Conservation (phyloP, 2,797 vertebrate species). For the Acestrorhynchus altus region DNA sequence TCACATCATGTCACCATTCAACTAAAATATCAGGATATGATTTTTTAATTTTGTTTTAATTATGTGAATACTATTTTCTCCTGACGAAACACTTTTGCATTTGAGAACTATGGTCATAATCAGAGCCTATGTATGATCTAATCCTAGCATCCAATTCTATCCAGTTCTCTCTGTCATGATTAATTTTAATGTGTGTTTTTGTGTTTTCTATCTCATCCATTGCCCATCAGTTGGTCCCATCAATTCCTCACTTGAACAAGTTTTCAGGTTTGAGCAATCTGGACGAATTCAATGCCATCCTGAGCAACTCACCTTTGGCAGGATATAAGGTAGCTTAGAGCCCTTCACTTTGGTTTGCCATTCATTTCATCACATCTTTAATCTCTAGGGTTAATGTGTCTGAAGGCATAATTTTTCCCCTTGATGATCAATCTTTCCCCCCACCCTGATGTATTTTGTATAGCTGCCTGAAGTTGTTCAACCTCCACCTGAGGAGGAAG, state of each 20-base stretch:
- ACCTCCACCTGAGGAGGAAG: constrained; percentile 84
- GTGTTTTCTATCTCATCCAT: constrained; percentile 31
- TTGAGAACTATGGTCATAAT: neutral
- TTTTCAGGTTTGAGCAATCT: constrained; percentile 81
- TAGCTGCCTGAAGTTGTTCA: constrained; percentile 61
- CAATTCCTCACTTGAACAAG: constrained; percentile 64
- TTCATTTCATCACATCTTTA: constrained; percentile 22
- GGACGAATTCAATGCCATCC: constrained; percentile 80
- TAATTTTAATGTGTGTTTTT: constrained; percentile 56
- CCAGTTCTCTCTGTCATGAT: neutral
- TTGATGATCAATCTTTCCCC: constrained; percentile 18
- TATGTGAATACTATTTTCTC: no score
- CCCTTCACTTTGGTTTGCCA: neutral
- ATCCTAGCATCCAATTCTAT: neutral
- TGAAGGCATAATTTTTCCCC: neutral
- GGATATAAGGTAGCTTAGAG: constrained; percentile 85
- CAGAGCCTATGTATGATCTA: no score
- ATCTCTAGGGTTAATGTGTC: neutral
- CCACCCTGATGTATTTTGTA: neutral
- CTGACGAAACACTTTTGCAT: no score
- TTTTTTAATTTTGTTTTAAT: neutral
- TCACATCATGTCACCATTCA: no score
- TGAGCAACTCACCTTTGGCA: constrained; percentile 84
- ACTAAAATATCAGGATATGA: no score
- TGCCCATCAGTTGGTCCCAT: constrained; percentile 20